Conservation (phyloP, 2,888 invertebrate genomes). For the Flexamia atlantica region DNA sequence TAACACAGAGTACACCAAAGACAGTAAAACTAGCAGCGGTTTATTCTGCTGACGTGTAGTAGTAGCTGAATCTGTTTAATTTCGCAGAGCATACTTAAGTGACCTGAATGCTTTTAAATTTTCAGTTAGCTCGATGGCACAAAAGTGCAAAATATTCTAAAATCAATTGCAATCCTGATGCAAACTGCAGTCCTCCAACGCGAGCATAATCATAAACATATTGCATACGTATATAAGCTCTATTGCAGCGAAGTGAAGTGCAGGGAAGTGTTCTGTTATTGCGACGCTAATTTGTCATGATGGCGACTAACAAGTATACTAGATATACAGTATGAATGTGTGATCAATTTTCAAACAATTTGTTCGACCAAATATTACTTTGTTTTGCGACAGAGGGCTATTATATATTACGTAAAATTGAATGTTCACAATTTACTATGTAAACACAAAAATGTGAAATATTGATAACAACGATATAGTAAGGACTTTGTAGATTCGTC, state of each 20-base stretch:
- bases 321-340: background rate
- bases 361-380: background rate
- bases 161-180: conserved; percentile 20
- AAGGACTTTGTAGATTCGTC: too few relatives aligned
- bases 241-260: background rate
- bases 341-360: background rate
- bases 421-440: too few relatives aligned
- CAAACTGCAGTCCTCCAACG: background rate
- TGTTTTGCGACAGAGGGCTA: too few relatives aligned
- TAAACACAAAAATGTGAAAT: too few relatives aligned
- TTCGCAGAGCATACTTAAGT: background rate
- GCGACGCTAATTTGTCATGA: background rate
- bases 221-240: conserved; percentile 2
- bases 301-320: background rate
- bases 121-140: background rate
- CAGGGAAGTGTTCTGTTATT: background rate
- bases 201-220: background rate
- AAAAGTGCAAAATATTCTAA: conserved; percentile 31
- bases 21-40: background rate
- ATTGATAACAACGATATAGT: too few relatives aligned
- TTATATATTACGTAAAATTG: too few relatives aligned
- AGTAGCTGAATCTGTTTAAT: conserved; percentile 1
- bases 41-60: background rate
- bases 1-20: too few relatives aligned
- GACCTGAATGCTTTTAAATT: background rate